Evolutionary conservation across 2,888 invertebrate species (phyloP).

Genomic region (Camptogramma bilineatum): DNA sequence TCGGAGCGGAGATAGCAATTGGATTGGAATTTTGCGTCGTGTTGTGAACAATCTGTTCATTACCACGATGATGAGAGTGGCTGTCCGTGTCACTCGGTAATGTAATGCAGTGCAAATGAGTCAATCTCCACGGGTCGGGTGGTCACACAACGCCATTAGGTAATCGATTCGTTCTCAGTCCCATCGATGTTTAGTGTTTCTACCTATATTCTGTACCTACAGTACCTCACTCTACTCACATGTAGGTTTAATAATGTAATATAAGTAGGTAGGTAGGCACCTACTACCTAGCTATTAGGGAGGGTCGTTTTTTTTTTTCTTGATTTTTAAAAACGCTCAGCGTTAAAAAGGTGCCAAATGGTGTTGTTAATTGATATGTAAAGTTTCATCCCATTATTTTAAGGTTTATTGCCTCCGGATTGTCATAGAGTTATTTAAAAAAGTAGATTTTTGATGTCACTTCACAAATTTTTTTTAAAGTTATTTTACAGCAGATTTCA

Average conservation of each 20-base stretch:
- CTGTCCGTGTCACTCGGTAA: constrained; percentile 80
- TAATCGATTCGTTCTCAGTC: constrained; percentile 77
- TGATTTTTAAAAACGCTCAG: too few species aligned
- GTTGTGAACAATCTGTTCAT: constrained; percentile 70
- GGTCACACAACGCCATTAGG: constrained; percentile 79
- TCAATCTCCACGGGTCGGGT: constrained; percentile 81
- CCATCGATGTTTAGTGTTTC: constrained; percentile 56
- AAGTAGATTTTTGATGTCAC: too few species aligned
- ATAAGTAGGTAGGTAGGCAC: neutral
- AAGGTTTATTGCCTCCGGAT: too few species aligned
- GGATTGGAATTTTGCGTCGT: constrained; percentile 53
- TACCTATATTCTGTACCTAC: too few species aligned
- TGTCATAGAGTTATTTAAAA: too few species aligned
- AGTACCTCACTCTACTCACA: too few species aligned
- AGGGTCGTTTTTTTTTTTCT: neutral
- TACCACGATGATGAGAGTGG: constrained; percentile 82
- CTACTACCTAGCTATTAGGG: neutral
- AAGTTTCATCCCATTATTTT: too few species aligned
- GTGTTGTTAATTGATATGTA: too few species aligned
- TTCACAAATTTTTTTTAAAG: too few species aligned
- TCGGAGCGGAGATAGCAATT: constrained; percentile 43
- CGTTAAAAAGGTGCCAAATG: too few species aligned
- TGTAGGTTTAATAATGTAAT: constrained; percentile 29
- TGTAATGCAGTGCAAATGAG: constrained; percentile 86
- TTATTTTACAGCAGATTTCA: too few species aligned